Evolutionary conservation across 2,888 invertebrate species (phyloP), one percentile per base, ranked within the genome.

Genomic region (Aethes cnicana): DNA sequence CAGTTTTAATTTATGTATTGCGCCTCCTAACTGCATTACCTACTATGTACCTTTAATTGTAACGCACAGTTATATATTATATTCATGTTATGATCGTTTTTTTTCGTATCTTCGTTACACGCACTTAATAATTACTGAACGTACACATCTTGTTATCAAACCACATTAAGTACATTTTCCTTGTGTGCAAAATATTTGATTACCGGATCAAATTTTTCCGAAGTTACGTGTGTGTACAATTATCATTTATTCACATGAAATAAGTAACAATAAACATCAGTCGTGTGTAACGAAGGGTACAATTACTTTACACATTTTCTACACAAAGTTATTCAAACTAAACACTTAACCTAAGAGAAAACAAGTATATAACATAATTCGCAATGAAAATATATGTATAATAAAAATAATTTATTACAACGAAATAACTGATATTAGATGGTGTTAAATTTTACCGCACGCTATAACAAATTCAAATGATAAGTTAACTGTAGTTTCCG

Each of bases 371-470:
- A 85, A 81, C 61, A 55, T 68, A 74, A 70, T 64, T 66, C 68
- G 65, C 61, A 74, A 64, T 72, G 72, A 69, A 70, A 69, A 56
- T 60, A 59, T 63, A 68, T 68, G 67, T n/a, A n/a, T n/a, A 59
- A 68, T 64, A 62, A 57, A 74, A 76, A 69, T 74, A 74, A 79
- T 71, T 69, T 77, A 81, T 74, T 74, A 77, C 86, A 86, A 86
- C 86, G 85, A 87, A 87, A 74, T 86, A 52, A 84, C 70, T 72
- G 70, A 77, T 79, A 76, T 70, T 25, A 52, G 30, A 52, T 32
- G 17, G 37, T 43, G 9, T 30, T 41, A 32, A 44, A 43, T 26
- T 47, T 66, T 63, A 66, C 64, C 43, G 47, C 35, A 47, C 58
- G 59, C 62, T 72, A 18, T 8, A 37, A 17, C 58, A 62, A 66